Percentiles rank a stretch among this genome's conserved stretches.
Evolutionary conservation across 1,140 invertebrate species (phyloP).

Genomic region (Calephelis virginiensis): DNA sequence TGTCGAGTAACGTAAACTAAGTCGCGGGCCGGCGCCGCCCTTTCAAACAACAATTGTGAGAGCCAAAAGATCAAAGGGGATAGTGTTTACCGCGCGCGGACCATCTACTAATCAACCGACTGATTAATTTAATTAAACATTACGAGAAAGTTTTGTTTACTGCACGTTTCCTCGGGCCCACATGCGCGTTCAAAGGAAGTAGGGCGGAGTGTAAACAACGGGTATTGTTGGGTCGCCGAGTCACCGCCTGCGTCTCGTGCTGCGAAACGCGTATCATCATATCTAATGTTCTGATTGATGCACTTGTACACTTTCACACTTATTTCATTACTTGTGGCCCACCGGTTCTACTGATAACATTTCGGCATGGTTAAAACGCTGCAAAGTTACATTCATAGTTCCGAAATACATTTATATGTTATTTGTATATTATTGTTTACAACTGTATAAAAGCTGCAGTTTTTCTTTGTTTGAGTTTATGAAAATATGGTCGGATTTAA

Average conservation of each 20-base stretch:
- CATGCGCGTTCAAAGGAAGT: conserved; percentile 75
- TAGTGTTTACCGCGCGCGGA: conserved; percentile 64
- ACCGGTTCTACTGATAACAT: no score
- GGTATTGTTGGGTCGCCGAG: conserved; percentile 52
- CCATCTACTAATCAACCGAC: conserved; percentile 74
- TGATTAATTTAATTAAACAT: conserved; percentile 78
- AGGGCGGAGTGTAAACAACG: conserved; percentile 66
- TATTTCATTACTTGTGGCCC: no score
- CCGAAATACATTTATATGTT: no score
- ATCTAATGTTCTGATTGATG: background rate
- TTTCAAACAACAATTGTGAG: conserved; percentile 61
- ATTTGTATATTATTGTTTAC: no score
- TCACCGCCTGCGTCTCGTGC: background rate
- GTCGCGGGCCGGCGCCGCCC: conserved; percentile 36
- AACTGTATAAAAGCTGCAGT: no score
- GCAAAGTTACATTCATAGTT: no score
- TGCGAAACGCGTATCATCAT: background rate
- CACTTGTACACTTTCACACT: no score
- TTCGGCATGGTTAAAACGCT: no score
- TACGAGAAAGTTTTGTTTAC: conserved; percentile 76
- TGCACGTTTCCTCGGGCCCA: conserved; percentile 73
- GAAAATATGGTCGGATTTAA: no score
- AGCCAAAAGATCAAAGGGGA: conserved; percentile 64
- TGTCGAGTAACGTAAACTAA: conserved; percentile 35
- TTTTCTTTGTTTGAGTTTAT: no score